These are phyloP conservation scores for Buteo buteo DNA, from an alignment of 2,113 vertebrate species.

Conservation along the genomic window DNA sequence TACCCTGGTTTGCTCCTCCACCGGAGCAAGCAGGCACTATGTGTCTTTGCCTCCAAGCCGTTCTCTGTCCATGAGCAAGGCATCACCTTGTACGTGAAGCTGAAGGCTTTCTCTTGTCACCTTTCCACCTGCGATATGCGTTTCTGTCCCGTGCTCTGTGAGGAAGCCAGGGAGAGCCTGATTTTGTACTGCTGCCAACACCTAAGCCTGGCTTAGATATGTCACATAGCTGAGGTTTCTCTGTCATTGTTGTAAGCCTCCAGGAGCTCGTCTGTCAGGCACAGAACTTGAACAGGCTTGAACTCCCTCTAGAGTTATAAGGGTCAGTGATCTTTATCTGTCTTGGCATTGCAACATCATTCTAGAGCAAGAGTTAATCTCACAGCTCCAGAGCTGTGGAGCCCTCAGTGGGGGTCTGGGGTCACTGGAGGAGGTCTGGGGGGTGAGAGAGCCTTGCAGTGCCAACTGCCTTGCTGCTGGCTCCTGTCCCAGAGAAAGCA, in stretches of 20 bases:
- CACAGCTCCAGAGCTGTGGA: background rate
- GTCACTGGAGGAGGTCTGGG: background rate
- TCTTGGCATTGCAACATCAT: background rate
- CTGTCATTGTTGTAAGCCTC: background rate
- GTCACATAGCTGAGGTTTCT: background rate
- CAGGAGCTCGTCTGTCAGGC: background rate
- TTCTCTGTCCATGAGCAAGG: background rate
- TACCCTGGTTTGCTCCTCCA: background rate
- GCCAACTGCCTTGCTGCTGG: background rate
- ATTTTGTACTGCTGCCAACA: background rate
- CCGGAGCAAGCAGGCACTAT: accelerated
- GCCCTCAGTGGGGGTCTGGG: background rate
- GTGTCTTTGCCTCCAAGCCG: background rate
- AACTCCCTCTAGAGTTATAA: background rate
- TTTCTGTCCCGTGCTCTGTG: background rate
- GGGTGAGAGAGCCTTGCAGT: background rate
- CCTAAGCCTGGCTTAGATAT: background rate
- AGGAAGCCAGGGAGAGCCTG: background rate
- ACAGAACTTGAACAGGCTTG: background rate
- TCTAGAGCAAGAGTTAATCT: background rate
- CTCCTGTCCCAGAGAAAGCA: background rate
- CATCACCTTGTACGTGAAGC: accelerated
- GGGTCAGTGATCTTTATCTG: background rate
- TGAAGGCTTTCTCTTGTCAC: background rate
- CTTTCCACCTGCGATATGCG: background rate